Base-by-base conservation (phyloP, 2,113 vertebrate species). In the Dunckerocampus dactyliophorus region DNA sequence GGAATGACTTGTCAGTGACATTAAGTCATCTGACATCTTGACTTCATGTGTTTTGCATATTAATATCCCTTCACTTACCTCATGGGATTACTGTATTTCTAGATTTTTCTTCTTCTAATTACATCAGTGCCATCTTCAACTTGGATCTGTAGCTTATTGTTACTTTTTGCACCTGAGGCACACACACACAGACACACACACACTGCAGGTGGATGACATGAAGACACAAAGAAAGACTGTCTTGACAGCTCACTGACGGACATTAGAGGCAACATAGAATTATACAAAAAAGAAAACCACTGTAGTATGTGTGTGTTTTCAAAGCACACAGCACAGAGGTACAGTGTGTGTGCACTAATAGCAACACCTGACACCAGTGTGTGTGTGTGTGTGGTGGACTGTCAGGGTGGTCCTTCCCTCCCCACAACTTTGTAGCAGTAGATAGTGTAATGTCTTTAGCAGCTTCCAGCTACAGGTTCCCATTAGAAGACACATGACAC, bases 371-470 rank as follows among this genome's bases (percentile, higher is more conserved):
- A 85, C 67, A 67, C 59, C 57, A 53, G 8, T 64, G 52, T 59
- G 59, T 43, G 59, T 62, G 39, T 46, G 65, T 19, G 63, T n/a
- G 68, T 6, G 28, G 45, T 50, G 47, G 39, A 65, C 81, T 78
- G 80, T 71, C 83, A 81, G 86, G 88, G 88, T 89, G 89, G 88
- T 89, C 89, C 71, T 59, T 65, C 59, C 72, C 69, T 62, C 47
- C 78, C 62, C 82, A 76, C 81, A 79, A 80, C 76, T 65, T 81
- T 73, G 31, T 34, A 74, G 71, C 72, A 72, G 79, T 34, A 16
- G 75, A 75, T 77, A 62, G 64, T 80, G 65, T 86, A 83, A 90
- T 87, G 82, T 79, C 69, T 89, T 89, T 74, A 74, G 67, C 88
- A 90, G 85, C 63, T 59, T 69, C 59, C 47, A 24, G 67, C 51